Percentiles rank a stretch among this genome's conserved stretches.
phyloP scores from a whole-genome alignment of 1,140 invertebrate genomes.

The Drosophila willistoni region DNA sequence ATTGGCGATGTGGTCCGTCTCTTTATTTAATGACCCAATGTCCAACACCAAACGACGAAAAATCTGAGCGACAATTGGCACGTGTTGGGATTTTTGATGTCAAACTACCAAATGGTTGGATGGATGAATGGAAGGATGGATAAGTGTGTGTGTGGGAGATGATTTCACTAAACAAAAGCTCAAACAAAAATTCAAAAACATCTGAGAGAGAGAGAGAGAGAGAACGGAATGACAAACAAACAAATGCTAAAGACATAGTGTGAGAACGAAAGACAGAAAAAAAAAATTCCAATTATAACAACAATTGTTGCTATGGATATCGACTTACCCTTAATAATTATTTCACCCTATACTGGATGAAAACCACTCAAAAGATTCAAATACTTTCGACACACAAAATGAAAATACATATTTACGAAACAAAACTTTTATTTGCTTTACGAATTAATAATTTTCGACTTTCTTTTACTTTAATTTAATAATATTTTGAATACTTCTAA shows the following conservation, averaged over 20 bases:
- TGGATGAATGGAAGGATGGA: no score
- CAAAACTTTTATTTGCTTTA: no score
- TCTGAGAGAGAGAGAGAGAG: background rate
- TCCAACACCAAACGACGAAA: conserved; percentile 32
- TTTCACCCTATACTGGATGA: background rate
- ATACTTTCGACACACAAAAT: no score
- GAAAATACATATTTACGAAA: no score
- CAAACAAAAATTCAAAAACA: conserved; percentile 1
- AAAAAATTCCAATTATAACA: background rate
- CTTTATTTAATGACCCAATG: conserved; percentile 53
- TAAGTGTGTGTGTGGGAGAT: background rate
- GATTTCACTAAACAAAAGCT: background rate
- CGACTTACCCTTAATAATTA: background rate
- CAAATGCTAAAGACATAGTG: background rate
- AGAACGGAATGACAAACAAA: background rate
- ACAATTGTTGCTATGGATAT: conserved; percentile 2
- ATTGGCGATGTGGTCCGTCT: conserved; percentile 23
- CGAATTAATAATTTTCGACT: no score
- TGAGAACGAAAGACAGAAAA: background rate
- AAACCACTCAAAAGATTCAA: background rate
- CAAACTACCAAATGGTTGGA: background rate
- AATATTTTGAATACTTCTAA: no score
- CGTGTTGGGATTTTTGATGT: conserved; percentile 49
- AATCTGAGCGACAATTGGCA: conserved; percentile 50
- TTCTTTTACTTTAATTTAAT: no score